Conservation (phyloP, 2,113 vertebrate genomes). For the Rattus norvegicus region DNA sequence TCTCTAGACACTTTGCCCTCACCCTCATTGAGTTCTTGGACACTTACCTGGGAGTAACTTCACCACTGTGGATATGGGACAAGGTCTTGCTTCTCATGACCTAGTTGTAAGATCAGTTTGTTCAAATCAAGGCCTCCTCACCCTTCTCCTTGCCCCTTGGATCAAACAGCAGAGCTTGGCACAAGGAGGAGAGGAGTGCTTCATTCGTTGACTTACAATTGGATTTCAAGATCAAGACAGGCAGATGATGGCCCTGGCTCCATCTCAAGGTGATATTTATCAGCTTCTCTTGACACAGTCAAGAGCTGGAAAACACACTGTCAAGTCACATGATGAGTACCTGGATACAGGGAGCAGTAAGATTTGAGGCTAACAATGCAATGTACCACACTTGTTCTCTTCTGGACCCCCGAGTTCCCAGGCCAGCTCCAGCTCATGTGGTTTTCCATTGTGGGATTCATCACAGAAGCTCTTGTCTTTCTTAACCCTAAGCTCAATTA, state of each 20-base stretch:
- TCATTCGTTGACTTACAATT: background rate
- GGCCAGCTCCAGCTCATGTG: background rate
- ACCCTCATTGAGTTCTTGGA: too few species aligned
- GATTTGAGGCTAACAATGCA: background rate
- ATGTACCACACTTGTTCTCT: background rate
- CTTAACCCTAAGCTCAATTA: background rate
- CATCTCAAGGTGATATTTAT: background rate
- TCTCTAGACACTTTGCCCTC: background rate
- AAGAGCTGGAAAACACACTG: background rate
- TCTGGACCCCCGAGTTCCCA: background rate
- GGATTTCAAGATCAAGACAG: slow-evolving; percentile 7
- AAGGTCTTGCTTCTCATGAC: background rate
- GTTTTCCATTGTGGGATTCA: background rate
- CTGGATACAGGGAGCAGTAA: background rate
- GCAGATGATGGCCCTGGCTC: background rate
- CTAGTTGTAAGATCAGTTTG: too few species aligned
- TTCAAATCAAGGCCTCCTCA: background rate
- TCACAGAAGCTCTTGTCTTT: background rate
- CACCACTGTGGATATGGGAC: accelerated
- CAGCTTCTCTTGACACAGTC: background rate
- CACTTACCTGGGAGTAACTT: background rate
- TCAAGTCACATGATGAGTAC: background rate
- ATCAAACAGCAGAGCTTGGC: background rate
- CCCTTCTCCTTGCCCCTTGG: accelerated
- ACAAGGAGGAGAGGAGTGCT: background rate